A percentile compares a stretch with the other conserved stretches of the same genome.
These are phyloP conservation scores for Cryptus viduatorius DNA, from an alignment of 2,888 invertebrate genomes.

Conservation along the genomic window DNA sequence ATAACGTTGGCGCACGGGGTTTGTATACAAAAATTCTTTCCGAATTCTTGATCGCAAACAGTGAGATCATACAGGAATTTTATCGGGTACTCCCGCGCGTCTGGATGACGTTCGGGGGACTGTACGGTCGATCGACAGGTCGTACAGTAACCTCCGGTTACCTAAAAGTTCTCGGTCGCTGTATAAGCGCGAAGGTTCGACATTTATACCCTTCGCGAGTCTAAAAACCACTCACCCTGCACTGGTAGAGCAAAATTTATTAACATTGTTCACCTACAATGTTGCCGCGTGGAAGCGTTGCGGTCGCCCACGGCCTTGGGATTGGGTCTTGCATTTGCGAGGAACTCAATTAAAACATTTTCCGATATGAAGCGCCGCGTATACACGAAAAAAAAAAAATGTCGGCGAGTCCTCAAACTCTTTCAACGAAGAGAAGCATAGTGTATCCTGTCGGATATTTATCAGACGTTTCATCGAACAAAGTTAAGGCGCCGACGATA, in stretches of 20 bases:
- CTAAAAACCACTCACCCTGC: background rate
- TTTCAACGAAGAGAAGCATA: background rate
- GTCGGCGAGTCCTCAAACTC: background rate
- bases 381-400: constrained; percentile 34
- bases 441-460: background rate
- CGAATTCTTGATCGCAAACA: background rate
- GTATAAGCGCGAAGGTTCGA: background rate
- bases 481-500: too few species aligned
- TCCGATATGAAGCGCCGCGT: constrained; percentile 67
- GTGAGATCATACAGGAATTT: background rate
- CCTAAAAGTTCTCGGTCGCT: background rate
- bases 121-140: background rate
- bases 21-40: background rate
- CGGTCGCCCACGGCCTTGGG: constrained; percentile 69
- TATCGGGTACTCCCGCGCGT: constrained; percentile 1
- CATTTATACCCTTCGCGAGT: background rate
- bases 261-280: background rate
- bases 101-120: background rate
- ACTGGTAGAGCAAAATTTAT: background rate
- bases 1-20: background rate
- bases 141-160: background rate
- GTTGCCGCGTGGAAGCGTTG: background rate
- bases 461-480: background rate
- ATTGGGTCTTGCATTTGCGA: constrained; percentile 23
- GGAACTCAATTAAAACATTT: constrained; percentile 74